Evolutionary conservation across 2,888 invertebrate genomes (phyloP).

Genomic region (Nebria salina): DNA sequence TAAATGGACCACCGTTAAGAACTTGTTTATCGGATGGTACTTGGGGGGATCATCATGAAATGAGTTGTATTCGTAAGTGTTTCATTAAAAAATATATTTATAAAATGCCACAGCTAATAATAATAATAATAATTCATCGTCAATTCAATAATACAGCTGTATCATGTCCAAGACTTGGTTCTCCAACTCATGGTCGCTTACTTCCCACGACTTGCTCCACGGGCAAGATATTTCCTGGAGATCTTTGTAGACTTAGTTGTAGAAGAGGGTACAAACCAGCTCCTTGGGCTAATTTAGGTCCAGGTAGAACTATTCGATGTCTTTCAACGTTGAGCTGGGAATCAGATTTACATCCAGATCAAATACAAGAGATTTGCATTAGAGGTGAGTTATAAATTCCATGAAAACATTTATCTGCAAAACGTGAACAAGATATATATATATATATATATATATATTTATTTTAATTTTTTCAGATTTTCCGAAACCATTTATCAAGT

Average conservation of each 20-base stretch:
- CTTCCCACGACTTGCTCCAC: conserved; percentile 65
- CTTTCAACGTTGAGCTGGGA: conserved; percentile 55
- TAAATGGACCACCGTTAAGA: conserved; percentile 65
- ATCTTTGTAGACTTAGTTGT: conserved; percentile 65
- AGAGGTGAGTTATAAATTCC: conserved; percentile 50
- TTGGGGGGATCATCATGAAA: conserved; percentile 64
- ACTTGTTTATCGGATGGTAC: conserved; percentile 65
- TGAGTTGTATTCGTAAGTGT: conserved; percentile 67
- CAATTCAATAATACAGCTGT: conserved; percentile 55
- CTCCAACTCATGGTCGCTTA: conserved; percentile 65
- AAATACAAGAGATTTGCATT: conserved; percentile 53
- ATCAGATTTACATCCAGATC: conserved; percentile 50
- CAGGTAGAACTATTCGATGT: conserved; percentile 52
- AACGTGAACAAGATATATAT: neutral
- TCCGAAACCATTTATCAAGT: conserved; percentile 69
- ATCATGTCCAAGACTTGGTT: conserved; percentile 63
- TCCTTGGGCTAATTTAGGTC: conserved; percentile 48
- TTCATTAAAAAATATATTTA: no score
- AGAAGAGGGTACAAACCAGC: conserved; percentile 62
- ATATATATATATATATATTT: no score
- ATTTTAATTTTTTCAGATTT: conserved; percentile 54
- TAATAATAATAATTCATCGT: no score
- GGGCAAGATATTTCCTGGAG: conserved; percentile 62
- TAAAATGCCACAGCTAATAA: conserved; percentile 12
- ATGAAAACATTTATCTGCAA: conserved; percentile 16